Evolutionary conservation across 2,113 vertebrate species (phyloP).

Genomic region (Daubentonia madagascariensis): DNA sequence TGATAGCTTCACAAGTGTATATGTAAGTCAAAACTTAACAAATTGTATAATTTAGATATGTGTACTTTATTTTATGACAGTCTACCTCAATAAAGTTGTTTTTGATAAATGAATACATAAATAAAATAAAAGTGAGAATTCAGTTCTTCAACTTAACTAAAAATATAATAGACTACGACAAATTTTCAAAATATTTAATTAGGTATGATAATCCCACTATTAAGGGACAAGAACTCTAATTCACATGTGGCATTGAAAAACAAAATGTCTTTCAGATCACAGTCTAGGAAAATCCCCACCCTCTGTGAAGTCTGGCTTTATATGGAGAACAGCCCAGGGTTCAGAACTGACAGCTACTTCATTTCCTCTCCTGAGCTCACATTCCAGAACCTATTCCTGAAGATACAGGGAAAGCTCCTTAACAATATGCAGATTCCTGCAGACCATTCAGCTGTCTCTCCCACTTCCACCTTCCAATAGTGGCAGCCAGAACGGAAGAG

Average conservation of each 20-base stretch:
- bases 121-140: neutral
- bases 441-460: neutral
- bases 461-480: neutral
- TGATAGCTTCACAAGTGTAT: neutral
- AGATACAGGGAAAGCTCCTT: neutral
- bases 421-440: neutral
- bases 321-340: neutral
- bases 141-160: neutral
- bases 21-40: neutral
- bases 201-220: neutral
- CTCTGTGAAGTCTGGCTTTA: neutral
- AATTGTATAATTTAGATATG: neutral
- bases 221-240: neutral
- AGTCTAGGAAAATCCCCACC: neutral
- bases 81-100: neutral
- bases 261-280: neutral
- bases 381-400: neutral
- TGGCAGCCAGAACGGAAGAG: neutral
- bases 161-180: neutral
- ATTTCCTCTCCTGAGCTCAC: neutral
- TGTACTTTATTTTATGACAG: neutral
- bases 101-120: neutral
- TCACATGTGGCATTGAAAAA: neutral
- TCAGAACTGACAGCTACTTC: neutral
- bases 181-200: neutral